phyloP scores from a whole-genome alignment of 1,140 invertebrate genomes.

The Brevipalpus yothersi region DNA sequence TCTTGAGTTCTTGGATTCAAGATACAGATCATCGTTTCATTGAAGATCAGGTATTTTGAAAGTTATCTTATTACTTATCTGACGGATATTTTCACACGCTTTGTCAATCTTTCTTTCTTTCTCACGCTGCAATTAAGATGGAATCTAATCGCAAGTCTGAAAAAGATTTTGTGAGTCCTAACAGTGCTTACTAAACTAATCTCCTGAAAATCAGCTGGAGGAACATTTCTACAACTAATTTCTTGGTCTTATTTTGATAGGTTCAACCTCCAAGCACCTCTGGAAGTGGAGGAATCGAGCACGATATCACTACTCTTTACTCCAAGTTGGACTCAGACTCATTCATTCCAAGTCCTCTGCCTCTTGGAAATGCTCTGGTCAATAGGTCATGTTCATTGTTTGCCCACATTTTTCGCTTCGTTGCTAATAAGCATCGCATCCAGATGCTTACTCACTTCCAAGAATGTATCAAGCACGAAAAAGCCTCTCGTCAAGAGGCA shows the following conservation, averaged over 20 bases:
- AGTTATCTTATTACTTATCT: constrained; percentile 14
- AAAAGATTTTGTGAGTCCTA: constrained; percentile 22
- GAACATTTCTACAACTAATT: neutral
- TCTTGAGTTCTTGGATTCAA: constrained; percentile 62
- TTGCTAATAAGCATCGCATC: constrained; percentile 76
- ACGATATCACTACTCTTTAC: constrained; percentile 77
- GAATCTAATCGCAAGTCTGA: constrained; percentile 24
- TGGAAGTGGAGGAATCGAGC: constrained; percentile 80
- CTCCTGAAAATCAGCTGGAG: too few relatives aligned
- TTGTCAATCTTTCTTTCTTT: constrained; percentile 20
- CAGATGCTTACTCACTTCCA: constrained; percentile 92
- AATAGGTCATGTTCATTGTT: constrained; percentile 79
- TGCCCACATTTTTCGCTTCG: constrained; percentile 72
- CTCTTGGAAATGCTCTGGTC: constrained; percentile 85
- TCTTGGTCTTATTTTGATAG: constrained; percentile 23
- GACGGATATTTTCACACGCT: neutral
- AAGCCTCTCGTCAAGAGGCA: constrained; percentile 70
- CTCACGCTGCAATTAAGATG: constrained; percentile 18
- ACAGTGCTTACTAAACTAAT: too few relatives aligned
- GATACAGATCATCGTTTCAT: constrained; percentile 88
- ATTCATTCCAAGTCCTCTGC: constrained; percentile 53
- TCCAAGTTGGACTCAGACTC: constrained; percentile 32
- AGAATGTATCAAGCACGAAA: constrained; percentile 77
- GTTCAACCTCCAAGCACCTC: constrained; percentile 70
- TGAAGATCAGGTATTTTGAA: constrained; percentile 67